These are phyloP conservation scores for Arnoldichthys spilopterus DNA, from an alignment of 2,797 vertebrate species.

Conservation along the genomic window DNA sequence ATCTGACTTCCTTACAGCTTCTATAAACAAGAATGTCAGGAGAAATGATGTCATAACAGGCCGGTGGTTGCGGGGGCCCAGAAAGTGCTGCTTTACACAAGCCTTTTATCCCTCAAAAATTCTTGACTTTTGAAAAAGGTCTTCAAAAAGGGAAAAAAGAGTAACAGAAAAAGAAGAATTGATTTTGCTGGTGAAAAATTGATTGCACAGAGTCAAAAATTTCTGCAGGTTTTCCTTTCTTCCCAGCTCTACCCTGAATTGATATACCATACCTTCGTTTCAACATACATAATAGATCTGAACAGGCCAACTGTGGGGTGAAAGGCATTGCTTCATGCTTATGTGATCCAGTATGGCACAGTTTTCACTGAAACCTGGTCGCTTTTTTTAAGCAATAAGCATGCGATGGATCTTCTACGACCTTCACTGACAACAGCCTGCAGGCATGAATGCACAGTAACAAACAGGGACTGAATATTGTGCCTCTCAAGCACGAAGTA, in stretches of 20 bases:
- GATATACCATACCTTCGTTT: constrained; percentile 34
- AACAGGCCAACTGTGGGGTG: constrained; percentile 36
- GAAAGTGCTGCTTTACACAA: not conserved
- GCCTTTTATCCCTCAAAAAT: constrained; percentile 22
- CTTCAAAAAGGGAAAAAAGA: no score
- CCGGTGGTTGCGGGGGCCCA: not conserved
- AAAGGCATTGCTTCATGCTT: constrained; percentile 23
- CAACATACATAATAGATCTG: constrained; percentile 32
- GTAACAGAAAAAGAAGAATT: constrained; percentile 2
- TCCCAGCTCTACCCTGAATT: not conserved
- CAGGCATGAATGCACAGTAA: constrained; percentile 12
- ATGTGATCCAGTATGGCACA: constrained; percentile 29
- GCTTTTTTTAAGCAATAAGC: not conserved
- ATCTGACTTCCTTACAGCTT: constrained; percentile 1
- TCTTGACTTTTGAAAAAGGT: not conserved
- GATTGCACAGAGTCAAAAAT: constrained; percentile 16
- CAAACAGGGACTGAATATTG: not conserved
- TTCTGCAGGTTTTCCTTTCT: constrained; percentile 1
- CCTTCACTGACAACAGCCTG: constrained; percentile 4
- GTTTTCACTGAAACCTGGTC: constrained; percentile 24
- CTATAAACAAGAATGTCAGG: not conserved
- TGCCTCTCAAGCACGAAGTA: not conserved
- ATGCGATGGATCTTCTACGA: constrained; percentile 2
- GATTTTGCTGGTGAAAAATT: constrained; percentile 35
- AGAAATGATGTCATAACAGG: not conserved